phyloP scores from a whole-genome alignment of 2,113 vertebrate species.

The Orycteropus afer region DNA sequence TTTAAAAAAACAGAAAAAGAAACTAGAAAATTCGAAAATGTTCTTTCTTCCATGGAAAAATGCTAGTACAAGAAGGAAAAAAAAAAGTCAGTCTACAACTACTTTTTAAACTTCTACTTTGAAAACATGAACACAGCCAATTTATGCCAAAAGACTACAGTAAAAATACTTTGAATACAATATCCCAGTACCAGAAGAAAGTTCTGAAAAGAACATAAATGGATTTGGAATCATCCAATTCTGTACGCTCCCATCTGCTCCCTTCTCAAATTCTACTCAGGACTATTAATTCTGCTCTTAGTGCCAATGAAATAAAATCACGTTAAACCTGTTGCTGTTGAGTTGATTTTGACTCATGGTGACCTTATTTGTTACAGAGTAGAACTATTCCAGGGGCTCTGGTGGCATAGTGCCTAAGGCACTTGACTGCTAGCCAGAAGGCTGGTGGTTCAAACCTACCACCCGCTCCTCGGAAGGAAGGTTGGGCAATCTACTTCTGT shows the following conservation, averaged over 20 bases:
- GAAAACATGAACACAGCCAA: background rate
- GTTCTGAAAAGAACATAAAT: background rate
- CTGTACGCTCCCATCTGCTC: background rate
- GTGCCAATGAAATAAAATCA: background rate
- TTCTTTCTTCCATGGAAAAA: slow-evolving; percentile 5
- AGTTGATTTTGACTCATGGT: background rate
- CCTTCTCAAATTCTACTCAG: background rate
- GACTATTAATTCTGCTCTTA: background rate
- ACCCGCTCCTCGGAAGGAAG: too few relatives aligned
- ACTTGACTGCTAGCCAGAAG: too few relatives aligned
- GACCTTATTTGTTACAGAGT: background rate
- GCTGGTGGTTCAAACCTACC: too few relatives aligned
- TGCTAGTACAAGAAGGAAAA: background rate
- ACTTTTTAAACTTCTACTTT: background rate
- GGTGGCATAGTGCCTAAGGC: too few relatives aligned
- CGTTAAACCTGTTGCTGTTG: background rate
- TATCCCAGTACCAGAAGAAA: background rate
- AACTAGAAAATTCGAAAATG: background rate
- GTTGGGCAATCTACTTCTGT: too few relatives aligned
- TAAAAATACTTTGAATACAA: background rate
- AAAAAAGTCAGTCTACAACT: background rate
- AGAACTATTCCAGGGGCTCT: background rate
- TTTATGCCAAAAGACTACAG: background rate
- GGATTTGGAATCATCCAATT: background rate
- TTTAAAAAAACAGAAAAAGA: slow-evolving; percentile 46